Conservation (phyloP, 2,113 vertebrate genomes). For the Anoura caudifer region DNA sequence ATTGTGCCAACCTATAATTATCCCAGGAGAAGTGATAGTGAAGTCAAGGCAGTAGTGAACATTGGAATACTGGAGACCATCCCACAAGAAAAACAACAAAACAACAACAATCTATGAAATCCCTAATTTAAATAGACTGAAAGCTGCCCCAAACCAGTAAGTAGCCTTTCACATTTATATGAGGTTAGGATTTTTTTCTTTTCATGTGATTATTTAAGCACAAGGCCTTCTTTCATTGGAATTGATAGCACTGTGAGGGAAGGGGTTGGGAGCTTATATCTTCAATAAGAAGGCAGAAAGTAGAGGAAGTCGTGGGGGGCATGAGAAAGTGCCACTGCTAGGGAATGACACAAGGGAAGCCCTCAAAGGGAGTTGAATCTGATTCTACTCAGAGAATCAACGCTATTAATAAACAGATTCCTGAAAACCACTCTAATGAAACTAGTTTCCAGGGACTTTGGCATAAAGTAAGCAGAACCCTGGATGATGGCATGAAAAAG, state of each 20-base stretch:
- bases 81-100: constrained; percentile 72
- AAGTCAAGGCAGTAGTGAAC: constrained; percentile 80
- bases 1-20: constrained; percentile 85
- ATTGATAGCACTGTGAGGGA: not conserved
- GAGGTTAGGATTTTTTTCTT: constrained; percentile 18
- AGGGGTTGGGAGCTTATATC: not conserved
- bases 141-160: constrained; percentile 66
- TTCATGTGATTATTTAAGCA: constrained; percentile 70
- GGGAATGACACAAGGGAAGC: not conserved
- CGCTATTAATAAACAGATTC: not conserved
- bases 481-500: not conserved
- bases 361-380: not conserved
- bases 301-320: not conserved
- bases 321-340: not conserved
- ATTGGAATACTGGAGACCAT: constrained; percentile 77
- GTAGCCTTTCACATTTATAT: constrained; percentile 54
- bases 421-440: not conserved
- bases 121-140: constrained; percentile 74
- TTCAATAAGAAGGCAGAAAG: not conserved
- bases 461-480: not conserved
- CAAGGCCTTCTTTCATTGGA: constrained; percentile 63
- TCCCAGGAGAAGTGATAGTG: constrained; percentile 78
- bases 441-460: not conserved
- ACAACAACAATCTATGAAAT: constrained; percentile 56
- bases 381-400: not conserved